Evolutionary conservation across 2,797 vertebrate genomes (phyloP).

Genomic region (Chelonia mydas): DNA sequence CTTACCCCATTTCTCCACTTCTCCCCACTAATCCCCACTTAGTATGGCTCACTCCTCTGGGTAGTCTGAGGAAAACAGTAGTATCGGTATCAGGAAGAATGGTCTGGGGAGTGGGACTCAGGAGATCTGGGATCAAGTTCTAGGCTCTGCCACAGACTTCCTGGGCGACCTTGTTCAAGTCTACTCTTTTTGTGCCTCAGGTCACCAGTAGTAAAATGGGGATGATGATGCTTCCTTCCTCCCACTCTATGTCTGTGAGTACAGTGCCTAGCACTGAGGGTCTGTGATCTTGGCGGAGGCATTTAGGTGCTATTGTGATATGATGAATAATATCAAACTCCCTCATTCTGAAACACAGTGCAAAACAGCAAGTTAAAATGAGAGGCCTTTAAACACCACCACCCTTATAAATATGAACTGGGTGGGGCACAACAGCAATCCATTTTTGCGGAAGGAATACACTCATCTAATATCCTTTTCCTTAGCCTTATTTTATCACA

Average conservation of each 20-base stretch:
- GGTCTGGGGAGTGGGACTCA: background rate
- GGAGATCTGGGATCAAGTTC: background rate
- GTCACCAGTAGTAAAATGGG: background rate
- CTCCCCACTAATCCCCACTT: background rate
- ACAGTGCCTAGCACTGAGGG: background rate
- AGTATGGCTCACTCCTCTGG: background rate
- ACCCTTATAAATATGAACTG: background rate
- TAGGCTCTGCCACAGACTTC: background rate
- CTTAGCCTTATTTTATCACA: background rate
- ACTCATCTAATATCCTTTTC: background rate
- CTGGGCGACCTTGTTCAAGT: background rate
- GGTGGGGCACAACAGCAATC: background rate
- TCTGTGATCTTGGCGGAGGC: background rate
- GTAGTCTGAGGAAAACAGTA: background rate
- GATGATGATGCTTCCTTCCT: background rate
- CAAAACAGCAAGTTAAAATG: background rate
- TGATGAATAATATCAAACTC: background rate
- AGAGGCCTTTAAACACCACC: background rate
- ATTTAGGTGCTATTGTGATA: background rate
- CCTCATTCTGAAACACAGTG: background rate
- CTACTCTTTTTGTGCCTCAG: background rate
- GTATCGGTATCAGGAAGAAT: background rate
- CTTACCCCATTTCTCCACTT: conserved; percentile 14
- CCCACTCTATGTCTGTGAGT: background rate
- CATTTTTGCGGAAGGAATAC: background rate